phyloP scores from a whole-genome alignment of 2,797 vertebrate genomes.

The Sciaenops ocellatus region DNA sequence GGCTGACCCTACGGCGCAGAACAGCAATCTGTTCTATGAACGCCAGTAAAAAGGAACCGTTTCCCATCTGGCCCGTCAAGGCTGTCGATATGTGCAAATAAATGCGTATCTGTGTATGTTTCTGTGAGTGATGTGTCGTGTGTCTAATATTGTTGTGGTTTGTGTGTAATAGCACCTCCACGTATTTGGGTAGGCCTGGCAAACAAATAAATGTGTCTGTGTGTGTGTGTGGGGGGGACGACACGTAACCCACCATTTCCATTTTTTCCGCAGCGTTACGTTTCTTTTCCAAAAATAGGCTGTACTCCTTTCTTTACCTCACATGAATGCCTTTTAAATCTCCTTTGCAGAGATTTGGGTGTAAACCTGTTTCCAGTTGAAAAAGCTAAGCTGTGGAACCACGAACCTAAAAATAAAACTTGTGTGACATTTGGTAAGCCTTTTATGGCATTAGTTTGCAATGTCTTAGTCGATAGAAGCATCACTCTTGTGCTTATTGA shows the following conservation, averaged over 20 bases:
- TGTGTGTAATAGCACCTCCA: conserved; percentile 4
- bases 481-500: conserved; percentile 14
- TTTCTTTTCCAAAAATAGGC: conserved; percentile 72
- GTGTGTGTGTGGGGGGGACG: conserved; percentile 11
- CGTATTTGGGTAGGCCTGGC: conserved; percentile 36
- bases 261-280: conserved; percentile 51
- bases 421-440: conserved; percentile 55
- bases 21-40: conserved; percentile 73
- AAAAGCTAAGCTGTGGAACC: conserved; percentile 72
- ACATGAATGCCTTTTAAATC: conserved; percentile 76
- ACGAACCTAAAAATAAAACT: conserved; percentile 74
- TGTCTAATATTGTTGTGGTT: conserved; percentile 5
- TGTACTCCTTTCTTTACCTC: conserved; percentile 59
- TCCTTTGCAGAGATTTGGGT: conserved; percentile 75
- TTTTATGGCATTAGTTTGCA: conserved; percentile 48
- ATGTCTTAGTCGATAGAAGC: conserved; percentile 29
- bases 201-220: conserved; percentile 32
- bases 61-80: conserved; percentile 63
- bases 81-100: conserved; percentile 21
- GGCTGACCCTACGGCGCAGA: conserved; percentile 67
- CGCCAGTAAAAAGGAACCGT: conserved; percentile 57
- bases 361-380: conserved; percentile 79
- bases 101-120: not conserved
- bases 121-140: not conserved
- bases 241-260: conserved; percentile 36